phyloP scores from a whole-genome alignment of 64 coral and sea anemone genomes.

The Montipora capricornis region DNA sequence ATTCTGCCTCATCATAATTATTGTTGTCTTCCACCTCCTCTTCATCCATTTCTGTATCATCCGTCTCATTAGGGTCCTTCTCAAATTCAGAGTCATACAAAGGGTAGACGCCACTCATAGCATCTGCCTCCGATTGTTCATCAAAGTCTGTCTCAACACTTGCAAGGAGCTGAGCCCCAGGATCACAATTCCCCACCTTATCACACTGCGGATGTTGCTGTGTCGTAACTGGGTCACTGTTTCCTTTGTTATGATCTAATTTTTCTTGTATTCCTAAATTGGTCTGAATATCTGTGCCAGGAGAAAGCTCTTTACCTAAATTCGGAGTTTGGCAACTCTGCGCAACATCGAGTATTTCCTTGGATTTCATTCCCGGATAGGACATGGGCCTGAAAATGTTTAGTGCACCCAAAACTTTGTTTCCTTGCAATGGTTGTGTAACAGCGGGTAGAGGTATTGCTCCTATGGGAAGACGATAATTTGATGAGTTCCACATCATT shows the following conservation, averaged over 20 bases:
- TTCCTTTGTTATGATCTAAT: background rate
- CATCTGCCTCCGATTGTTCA: slow-evolving; percentile 45
- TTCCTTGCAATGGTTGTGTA: background rate
- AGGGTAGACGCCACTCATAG: slow-evolving; percentile 71
- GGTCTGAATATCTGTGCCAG: background rate
- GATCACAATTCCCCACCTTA: background rate
- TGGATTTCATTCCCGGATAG: background rate
- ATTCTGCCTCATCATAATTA: slow-evolving; percentile 22
- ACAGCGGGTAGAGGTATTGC: background rate
- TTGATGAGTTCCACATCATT: slow-evolving; percentile 53
- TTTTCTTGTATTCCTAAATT: background rate
- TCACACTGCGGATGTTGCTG: background rate
- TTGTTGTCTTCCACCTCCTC: background rate
- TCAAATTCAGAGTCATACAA: slow-evolving; percentile 53
- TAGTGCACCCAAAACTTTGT: background rate
- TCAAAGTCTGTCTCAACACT: slow-evolving; percentile 30
- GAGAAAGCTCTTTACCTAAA: background rate
- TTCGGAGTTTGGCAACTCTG: background rate
- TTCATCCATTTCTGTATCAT: slow-evolving; percentile 9
- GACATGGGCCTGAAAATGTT: background rate
- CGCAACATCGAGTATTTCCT: background rate
- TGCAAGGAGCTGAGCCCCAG: background rate
- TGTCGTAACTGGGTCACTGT: background rate
- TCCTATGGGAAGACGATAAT: background rate
- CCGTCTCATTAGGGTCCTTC: background rate